Conservation (phyloP, 1,140 invertebrate genomes). For the Apis cerana region DNA sequence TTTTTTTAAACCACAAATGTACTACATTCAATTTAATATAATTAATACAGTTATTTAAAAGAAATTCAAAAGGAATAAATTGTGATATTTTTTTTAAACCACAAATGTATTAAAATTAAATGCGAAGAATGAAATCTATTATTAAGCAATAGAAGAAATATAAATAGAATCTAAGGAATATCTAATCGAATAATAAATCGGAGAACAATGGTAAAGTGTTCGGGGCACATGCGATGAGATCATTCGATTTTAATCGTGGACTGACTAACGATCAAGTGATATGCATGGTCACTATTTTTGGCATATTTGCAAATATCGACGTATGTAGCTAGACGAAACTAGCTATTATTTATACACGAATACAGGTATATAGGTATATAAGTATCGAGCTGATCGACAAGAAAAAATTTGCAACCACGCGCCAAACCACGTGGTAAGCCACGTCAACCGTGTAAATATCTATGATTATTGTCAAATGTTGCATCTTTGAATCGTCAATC, state of each 20-base stretch:
- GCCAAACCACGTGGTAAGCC: conserved; percentile 56
- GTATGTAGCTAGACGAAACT: conserved; percentile 31
- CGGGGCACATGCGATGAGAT: background rate
- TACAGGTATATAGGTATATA: conserved; percentile 46
- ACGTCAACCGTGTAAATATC: conserved; percentile 6
- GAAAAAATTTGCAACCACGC: conserved; percentile 50
- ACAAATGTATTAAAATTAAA: background rate
- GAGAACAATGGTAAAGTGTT: background rate
- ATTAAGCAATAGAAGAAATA: background rate
- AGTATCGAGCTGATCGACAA: conserved; percentile 26
- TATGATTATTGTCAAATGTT: conserved; percentile 8
- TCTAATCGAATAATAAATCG: background rate
- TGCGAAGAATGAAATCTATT: background rate
- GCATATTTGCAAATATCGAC: conserved; percentile 52
- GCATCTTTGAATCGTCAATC: background rate
- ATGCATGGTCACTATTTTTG: conserved; percentile 65
- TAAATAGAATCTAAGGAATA: background rate
- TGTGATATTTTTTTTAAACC: background rate
- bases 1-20: background rate
- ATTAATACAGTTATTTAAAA: too few species aligned
- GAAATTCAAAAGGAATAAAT: too few species aligned
- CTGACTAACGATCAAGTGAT: conserved; percentile 65
- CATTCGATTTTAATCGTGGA: conserved; percentile 38
- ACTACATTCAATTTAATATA: too few species aligned
- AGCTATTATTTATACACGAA: conserved; percentile 32